Evolutionary conservation across 2,888 invertebrate genomes (phyloP).

Genomic region (Chrysopilus asiliformis): DNA sequence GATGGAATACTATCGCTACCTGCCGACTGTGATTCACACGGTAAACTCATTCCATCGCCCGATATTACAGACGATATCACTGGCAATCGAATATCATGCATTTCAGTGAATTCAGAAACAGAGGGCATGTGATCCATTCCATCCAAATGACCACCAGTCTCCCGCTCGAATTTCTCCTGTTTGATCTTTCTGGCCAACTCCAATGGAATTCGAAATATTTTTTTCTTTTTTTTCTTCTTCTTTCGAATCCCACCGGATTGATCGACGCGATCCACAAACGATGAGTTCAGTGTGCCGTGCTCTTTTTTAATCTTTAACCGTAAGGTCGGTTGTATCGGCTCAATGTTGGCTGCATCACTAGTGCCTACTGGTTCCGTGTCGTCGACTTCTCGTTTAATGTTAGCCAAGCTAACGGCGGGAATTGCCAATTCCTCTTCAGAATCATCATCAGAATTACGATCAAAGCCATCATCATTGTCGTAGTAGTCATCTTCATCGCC

Average conservation of each 20-base stretch:
- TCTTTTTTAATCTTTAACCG: conserved; percentile 34
- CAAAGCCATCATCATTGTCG: too few species aligned
- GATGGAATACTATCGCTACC: too few species aligned
- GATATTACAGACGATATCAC: neutral
- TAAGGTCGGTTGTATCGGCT: conserved; percentile 23
- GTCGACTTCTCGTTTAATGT: too few species aligned
- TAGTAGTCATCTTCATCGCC: too few species aligned
- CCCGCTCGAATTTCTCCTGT: conserved; percentile 12
- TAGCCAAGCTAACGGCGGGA: too few species aligned
- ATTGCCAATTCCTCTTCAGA: too few species aligned
- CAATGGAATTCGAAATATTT: conserved; percentile 11
- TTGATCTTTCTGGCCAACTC: conserved; percentile 11
- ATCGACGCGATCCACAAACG: conserved; percentile 22
- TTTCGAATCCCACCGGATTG: conserved; percentile 2
- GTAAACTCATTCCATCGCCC: neutral
- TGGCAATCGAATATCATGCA: neutral
- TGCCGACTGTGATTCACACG: too few species aligned
- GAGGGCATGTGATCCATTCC: neutral
- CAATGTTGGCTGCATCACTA: too few species aligned
- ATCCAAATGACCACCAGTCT: conserved; percentile 3
- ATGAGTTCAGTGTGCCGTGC: conserved; percentile 32
- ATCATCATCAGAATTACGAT: too few species aligned
- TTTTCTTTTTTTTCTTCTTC: conserved; percentile 6
- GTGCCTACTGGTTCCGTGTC: too few species aligned
- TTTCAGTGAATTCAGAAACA: neutral